Evolutionary conservation across 2,888 invertebrate species (phyloP), one percentile per base, ranked within the genome.

Genomic region (Drosophila barbarae): DNA sequence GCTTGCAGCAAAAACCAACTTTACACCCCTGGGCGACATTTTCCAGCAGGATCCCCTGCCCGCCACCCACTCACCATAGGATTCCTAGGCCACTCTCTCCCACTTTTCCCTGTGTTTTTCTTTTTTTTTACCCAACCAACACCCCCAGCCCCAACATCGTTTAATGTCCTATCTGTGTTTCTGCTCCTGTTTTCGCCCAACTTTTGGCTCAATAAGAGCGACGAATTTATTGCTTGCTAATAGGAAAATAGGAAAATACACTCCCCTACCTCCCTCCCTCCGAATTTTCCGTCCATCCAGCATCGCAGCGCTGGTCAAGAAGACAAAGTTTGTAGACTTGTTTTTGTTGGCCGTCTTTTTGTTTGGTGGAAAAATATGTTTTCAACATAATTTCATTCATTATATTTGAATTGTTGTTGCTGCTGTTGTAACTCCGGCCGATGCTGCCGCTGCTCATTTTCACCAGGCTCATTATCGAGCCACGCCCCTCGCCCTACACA

Each of bases 361-460:
- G 55, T 56, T 55, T 51, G 63, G 50, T 18, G 44, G 42, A 39
- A 66, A 68, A 70, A 68, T 68, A 70, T 68, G 67, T 70, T 68
- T 68, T 69, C 68, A 68, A 60, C 68, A 69, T 53, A 69, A 68
- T 68, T 68, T 69, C 63, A 68, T 68, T 61, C 70, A 68, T 68
- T 69, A 69, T 61, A 67, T 69, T 68, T 39, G 58, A 46, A 67
- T 67, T 67, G 66, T 67, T 67, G 66, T 66, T 67, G 68, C 39
- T 56, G 68, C 36, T 66, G 32, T 55, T 56, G 56, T 42, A 55
- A 32, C 28, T 10, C 6, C 28, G 12, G 36, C 21, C 23, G 41
- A 18, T 36, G 66, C 30, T 41, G 68, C 30, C 30, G 68, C 42
- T 68, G 69, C 58, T 68, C 69, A 66, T 68, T 66, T 68, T 57